These are phyloP conservation scores for Xanthia icteritia DNA, from an alignment of 2,888 invertebrate species.

Conservation along the genomic window DNA sequence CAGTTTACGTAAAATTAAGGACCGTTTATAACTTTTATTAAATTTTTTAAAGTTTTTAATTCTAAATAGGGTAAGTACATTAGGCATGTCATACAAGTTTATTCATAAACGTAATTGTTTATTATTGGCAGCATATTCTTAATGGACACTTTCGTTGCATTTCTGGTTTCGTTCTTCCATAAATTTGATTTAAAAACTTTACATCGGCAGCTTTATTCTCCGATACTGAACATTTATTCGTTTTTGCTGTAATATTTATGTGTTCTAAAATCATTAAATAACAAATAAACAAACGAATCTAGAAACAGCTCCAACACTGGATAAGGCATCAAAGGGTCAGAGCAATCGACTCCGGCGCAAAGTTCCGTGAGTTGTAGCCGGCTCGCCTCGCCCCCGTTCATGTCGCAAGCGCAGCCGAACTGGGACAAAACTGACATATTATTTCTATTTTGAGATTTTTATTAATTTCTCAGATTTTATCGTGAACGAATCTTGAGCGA, in stretches of 20 bases:
- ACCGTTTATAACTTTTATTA: no score
- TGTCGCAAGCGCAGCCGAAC: constrained; percentile 41
- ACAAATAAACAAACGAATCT: constrained; percentile 27
- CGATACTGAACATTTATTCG: no score
- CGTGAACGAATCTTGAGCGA: constrained; percentile 22
- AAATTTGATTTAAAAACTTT: neutral
- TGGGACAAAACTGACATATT: constrained; percentile 51
- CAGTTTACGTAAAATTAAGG: neutral
- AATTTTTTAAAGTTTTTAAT: neutral
- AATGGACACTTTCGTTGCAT: neutral
- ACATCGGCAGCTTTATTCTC: neutral
- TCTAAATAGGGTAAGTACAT: neutral
- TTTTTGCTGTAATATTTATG: no score
- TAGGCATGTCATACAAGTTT: neutral
- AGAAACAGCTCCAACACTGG: neutral
- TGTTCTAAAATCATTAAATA: neutral
- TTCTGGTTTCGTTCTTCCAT: neutral
- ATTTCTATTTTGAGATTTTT: constrained; percentile 31
- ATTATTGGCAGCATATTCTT: neutral
- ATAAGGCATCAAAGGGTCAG: constrained; percentile 36
- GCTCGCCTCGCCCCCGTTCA: constrained; percentile 64
- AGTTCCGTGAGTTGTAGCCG: constrained; percentile 59
- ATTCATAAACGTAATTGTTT: neutral
- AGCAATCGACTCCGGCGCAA: constrained; percentile 44
- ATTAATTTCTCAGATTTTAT: constrained; percentile 29